Evolutionary conservation across 2,888 invertebrate species (phyloP).

Genomic region (Rutpela maculata): DNA sequence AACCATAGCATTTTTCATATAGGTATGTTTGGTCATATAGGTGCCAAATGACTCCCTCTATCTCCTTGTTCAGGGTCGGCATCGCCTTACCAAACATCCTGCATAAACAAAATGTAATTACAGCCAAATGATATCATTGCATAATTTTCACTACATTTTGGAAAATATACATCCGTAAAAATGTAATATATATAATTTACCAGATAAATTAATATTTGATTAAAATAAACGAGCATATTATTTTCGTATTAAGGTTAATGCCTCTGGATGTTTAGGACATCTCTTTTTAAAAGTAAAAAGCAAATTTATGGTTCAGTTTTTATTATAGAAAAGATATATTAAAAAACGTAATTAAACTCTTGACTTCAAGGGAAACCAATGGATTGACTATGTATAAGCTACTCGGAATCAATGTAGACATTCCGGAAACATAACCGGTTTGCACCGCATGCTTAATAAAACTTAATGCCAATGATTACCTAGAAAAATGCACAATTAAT

Average conservation of each 20-base stretch:
- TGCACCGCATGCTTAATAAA: conserved; percentile 4
- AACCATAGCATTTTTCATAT: too few species aligned
- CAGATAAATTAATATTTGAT: too few species aligned
- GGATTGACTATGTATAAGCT: conserved; percentile 4
- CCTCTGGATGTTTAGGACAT: neutral
- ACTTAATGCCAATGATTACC: neutral
- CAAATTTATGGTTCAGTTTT: neutral
- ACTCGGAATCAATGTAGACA: neutral
- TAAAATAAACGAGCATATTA: too few species aligned
- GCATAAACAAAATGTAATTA: too few species aligned
- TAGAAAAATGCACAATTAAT: neutral
- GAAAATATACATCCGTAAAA: too few species aligned
- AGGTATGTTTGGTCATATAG: too few species aligned
- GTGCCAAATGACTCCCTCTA: too few species aligned
- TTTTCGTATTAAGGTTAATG: neutral
- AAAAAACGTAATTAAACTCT: neutral
- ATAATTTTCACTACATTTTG: too few species aligned
- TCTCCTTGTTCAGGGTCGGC: too few species aligned
- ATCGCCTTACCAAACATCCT: too few species aligned
- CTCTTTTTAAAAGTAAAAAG: neutral
- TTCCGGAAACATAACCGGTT: neutral
- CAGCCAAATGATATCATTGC: too few species aligned
- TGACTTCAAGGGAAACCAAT: neutral
- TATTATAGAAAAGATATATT: neutral
- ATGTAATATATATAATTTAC: too few species aligned